Evolutionary conservation across 2,797 vertebrate species (phyloP).

Genomic region (Coendou prehensilis): DNA sequence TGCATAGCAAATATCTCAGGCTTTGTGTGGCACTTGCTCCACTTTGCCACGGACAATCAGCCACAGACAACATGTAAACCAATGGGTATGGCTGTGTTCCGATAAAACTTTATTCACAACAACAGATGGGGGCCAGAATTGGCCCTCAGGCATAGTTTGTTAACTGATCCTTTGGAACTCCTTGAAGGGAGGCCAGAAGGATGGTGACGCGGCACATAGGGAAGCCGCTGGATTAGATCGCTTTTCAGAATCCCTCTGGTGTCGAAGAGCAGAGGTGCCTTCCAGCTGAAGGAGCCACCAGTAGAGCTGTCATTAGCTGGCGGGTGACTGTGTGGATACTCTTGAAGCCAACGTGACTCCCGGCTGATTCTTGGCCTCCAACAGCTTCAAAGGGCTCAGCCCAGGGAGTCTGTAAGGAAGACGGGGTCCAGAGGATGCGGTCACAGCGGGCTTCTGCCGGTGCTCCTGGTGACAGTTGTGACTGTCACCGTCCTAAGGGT

Average conservation of each 20-base stretch:
- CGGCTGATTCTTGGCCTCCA: slow-evolving; percentile 82
- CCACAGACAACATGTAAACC: background rate
- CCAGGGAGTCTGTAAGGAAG: slow-evolving; percentile 84
- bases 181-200: background rate
- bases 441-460: slow-evolving; percentile 70
- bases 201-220: background rate
- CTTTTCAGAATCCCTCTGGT: background rate
- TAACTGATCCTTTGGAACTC: background rate
- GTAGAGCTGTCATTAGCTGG: slow-evolving; percentile 62
- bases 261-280: background rate
- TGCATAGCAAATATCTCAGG: background rate
- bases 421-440: slow-evolving; percentile 39
- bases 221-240: background rate
- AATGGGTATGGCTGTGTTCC: background rate
- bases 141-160: background rate
- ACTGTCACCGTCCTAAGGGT: slow-evolving; percentile 69
- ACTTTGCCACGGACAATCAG: background rate
- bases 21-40: background rate
- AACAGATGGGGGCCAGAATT: background rate
- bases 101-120: slow-evolving; percentile 45
- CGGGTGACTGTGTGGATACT: slow-evolving; percentile 86
- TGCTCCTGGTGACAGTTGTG: slow-evolving; percentile 73
- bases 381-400: slow-evolving; percentile 79
- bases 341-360: slow-evolving; percentile 89
- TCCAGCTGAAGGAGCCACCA: background rate